Conservation (phyloP, 1,140 invertebrate genomes). For the Cotesia typhae region DNA sequence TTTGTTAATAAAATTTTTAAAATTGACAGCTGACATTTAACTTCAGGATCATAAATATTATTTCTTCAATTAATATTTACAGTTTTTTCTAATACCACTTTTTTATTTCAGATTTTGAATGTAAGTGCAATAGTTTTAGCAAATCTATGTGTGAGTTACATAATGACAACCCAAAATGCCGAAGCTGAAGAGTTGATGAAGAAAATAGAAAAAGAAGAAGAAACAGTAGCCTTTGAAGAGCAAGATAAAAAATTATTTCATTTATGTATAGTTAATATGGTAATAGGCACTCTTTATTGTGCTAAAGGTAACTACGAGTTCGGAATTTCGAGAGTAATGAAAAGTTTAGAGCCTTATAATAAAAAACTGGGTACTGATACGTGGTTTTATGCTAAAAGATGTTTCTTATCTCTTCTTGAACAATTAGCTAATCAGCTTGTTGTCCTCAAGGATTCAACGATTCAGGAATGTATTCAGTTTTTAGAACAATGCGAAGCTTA, state of each 20-base stretch:
- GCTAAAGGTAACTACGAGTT: slow-evolving; percentile 99
- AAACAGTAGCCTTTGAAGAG: slow-evolving; percentile 90
- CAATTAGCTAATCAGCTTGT: slow-evolving; percentile 93
- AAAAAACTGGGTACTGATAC: slow-evolving; percentile 96
- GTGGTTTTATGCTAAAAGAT: slow-evolving; percentile 97
- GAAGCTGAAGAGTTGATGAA: slow-evolving; percentile 99
- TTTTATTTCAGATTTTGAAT: slow-evolving; percentile 79
- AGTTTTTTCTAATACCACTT: slow-evolving; percentile 22
- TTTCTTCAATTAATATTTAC: slow-evolving; percentile 9
- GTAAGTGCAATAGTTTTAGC: slow-evolving; percentile 97
- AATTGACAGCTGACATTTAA: no score
- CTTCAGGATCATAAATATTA: no score
- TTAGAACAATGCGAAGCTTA: slow-evolving; percentile 93
- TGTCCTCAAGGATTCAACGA: slow-evolving; percentile 84
- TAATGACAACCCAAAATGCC: slow-evolving; percentile 98
- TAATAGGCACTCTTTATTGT: slow-evolving; percentile 97
- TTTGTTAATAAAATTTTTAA: no score
- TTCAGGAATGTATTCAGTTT: slow-evolving; percentile 92
- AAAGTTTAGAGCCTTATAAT: slow-evolving; percentile 94
- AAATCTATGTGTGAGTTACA: slow-evolving; percentile 98
- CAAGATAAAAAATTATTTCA: slow-evolving; percentile 96
- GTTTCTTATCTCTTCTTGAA: slow-evolving; percentile 92
- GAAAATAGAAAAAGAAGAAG: slow-evolving; percentile 98
- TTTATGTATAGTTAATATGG: slow-evolving; percentile 97
- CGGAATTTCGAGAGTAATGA: slow-evolving; percentile 96